Evolutionary conservation across 2,888 invertebrate species (phyloP), one percentile per base, ranked within the genome.

Genomic region (Hydrotaea diabolus): DNA sequence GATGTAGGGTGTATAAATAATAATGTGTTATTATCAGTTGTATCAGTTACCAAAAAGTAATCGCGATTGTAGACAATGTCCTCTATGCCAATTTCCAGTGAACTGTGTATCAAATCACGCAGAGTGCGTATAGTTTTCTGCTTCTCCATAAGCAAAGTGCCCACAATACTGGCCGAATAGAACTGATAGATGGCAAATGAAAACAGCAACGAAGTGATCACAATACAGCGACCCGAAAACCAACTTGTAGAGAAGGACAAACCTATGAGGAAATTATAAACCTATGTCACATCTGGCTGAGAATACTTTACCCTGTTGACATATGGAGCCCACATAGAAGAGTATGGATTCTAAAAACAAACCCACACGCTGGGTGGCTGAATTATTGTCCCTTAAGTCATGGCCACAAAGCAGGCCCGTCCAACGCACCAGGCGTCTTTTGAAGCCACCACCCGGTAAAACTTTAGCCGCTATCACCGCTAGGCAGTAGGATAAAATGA

Each of bases 121-220:
- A 95, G 88, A 2, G 93, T 94, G 81, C 93, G 93, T 62, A 96
- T 95, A 26, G 93, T 94, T 87, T 94, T 94, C 0, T 95, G 94
- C 15, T 94, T 93, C 78, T 94, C 94, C 89, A 94, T 93, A 46
- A 96, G 90, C 79, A 95, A 89, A 0, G 94, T 94, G 0, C 95
- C 95, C 0, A 95, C 95, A 69, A 96, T 94, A 69, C 94, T 94
- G 0, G 95, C 95, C 59, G 95, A 95, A 90, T 95, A 96, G 90
- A 95, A 95, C 88, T 95, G 95, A 89, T 95, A 95, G 62, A 95
- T 91, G 19, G 94, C 93, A 84, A 95, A 93, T 0, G 94, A 93
- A 89, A 94, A 95, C 0, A 95, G 74, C 64, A 94, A 93, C 0
- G 93, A 93, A 0, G 93, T 93, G 74, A 94, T 92, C 2, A 94